Percentiles rank a stretch among this genome's conserved stretches.
Conservation (phyloP, 2,888 invertebrate species). For the Hypena proboscidalis region DNA sequence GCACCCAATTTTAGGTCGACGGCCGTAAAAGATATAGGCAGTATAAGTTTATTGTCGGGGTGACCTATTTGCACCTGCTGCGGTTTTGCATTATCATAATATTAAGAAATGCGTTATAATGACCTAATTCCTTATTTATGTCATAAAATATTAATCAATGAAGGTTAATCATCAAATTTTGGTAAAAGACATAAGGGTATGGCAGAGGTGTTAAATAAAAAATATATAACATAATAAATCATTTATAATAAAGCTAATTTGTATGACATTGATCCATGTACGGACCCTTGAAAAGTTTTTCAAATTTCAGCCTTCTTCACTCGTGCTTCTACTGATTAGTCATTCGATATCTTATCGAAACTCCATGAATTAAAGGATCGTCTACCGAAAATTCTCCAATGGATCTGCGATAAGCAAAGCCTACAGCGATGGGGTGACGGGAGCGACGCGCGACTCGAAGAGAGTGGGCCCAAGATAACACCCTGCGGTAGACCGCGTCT, state of each 20-base stretch:
- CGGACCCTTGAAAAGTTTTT: background rate
- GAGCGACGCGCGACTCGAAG: constrained; percentile 51
- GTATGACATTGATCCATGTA: no score
- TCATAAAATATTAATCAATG: no score
- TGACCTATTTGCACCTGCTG: constrained; percentile 38
- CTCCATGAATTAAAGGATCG: constrained; percentile 29
- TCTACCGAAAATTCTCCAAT: constrained; percentile 47
- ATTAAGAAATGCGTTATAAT: no score
- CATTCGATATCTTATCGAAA: constrained; percentile 26
- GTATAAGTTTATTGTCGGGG: constrained; percentile 28
- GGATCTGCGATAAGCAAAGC: constrained; percentile 52
- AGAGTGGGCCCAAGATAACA: constrained; percentile 54
- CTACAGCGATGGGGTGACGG: constrained; percentile 52
- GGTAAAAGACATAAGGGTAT: no score
- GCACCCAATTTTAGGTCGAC: constrained; percentile 16
- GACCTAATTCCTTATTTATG: no score
- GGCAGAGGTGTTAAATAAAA: no score
- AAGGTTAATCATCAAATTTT: no score
- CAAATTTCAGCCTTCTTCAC: background rate
- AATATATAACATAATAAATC: no score
- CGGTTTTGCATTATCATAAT: no score
- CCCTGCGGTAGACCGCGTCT: constrained; percentile 62
- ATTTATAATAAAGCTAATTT: no score
- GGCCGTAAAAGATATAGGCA: constrained; percentile 29
- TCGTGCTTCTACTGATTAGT: constrained; percentile 5